Evolutionary conservation across 2,888 invertebrate genomes (phyloP), one percentile per base, ranked within the genome.

Genomic region (Tenthredo mesomela): DNA sequence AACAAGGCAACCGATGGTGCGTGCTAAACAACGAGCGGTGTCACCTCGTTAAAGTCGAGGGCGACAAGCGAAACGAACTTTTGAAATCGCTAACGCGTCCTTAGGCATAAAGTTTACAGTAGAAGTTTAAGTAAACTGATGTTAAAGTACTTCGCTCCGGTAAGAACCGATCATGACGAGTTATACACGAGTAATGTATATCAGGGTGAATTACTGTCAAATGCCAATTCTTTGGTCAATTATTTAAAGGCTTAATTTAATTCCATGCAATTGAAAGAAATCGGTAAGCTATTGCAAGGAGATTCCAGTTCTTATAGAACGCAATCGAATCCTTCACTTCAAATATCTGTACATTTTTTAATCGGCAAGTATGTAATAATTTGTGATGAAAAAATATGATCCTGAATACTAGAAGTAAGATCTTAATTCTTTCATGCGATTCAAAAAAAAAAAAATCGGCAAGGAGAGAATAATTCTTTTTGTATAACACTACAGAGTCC

Each of bases 1-100:
- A 90, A 91, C 89, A 90, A 90, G 89, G 89, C 88, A 87, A 88
- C 85, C 88, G 88, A 88, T 87, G 88, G 88, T 90, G 89, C 89
- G 89, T 89, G 87, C 88, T 89, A 86, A 88, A 90, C 88, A 87
- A 87, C 89, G 89, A 89, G 89, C 87, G 87, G 86, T 87, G 87
- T 88, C 89, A 88, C 89, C 91, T 91, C 89, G 91, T 91, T 91
- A 91, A 90, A 89, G 88, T 84, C 86, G 85, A 85, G 85, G 84
- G 84, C 87, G 89, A 88, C 91, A 89, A 84, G 84, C 84, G 82
- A 70, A 78, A 80, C 70, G 70, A 61, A 78, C 84, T 71, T 50
- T 85, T 82, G 50, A 78, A 84, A 65, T 43, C 29, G 29, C 75
- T 15, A 77, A 15, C 25, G 37, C 33, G 37, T 73, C 71, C 40